A percentile compares a stretch with the other conserved stretches of the same genome.
phyloP scores from a whole-genome alignment of 2,888 invertebrate species.

The Diaperis boleti region DNA sequence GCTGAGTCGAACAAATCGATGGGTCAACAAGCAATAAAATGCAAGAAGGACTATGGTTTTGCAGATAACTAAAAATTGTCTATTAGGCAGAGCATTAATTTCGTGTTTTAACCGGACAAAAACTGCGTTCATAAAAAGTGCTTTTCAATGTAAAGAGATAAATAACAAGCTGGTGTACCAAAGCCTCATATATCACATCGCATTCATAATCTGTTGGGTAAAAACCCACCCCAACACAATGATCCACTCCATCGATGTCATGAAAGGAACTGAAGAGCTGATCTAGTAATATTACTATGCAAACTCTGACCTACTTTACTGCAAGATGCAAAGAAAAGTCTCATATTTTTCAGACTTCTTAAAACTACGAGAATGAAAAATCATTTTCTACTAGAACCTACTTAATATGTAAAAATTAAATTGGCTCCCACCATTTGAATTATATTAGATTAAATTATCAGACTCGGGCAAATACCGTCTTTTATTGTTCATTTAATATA shows the following conservation, averaged over 20 bases:
- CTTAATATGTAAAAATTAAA: constrained; percentile 18
- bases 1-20: too few relatives aligned
- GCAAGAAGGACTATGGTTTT: too few relatives aligned
- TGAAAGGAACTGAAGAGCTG: constrained; percentile 9
- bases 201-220: not conserved
- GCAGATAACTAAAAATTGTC: too few relatives aligned
- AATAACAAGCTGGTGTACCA: too few relatives aligned
- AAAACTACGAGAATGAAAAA: constrained; percentile 1
- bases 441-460: constrained; percentile 15
- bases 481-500: constrained; percentile 13
- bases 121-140: too few relatives aligned
- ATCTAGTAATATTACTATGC: constrained; percentile 25
- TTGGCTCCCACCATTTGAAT: constrained; percentile 3
- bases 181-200: not conserved
- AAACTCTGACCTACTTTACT: constrained; percentile 24
- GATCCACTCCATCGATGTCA: constrained; percentile 14
- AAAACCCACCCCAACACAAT: not conserved
- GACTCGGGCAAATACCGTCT: too few relatives aligned
- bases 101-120: too few relatives aligned
- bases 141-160: not conserved
- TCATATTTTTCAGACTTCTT: constrained; percentile 6
- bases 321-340: constrained; percentile 17
- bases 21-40: not conserved
- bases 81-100: not conserved
- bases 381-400: constrained; percentile 1